Evolutionary conservation across 2,888 invertebrate species (phyloP).

Genomic region (Latrodectus hesperus): DNA sequence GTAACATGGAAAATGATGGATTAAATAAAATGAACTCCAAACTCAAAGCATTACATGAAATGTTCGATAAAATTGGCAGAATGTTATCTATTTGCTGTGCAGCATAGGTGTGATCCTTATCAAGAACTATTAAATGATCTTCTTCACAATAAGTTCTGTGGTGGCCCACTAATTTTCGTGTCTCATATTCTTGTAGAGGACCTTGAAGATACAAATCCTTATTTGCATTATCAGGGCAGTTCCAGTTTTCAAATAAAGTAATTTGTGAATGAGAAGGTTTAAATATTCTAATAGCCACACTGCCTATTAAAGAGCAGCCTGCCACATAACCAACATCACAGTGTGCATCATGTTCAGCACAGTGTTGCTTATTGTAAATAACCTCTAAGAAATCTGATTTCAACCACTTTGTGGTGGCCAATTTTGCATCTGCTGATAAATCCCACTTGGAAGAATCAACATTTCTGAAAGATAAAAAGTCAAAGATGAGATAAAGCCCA

Average conservation of each 20-base stretch:
- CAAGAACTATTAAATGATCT: constrained; percentile 21
- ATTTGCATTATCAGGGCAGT: neutral
- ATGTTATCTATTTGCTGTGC: constrained; percentile 29
- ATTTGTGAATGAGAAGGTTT: neutral
- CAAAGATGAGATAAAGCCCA: neutral
- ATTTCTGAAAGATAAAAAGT: constrained; percentile 10
- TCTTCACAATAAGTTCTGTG: constrained; percentile 21
- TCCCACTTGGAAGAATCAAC: neutral
- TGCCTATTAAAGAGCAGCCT: constrained; percentile 23
- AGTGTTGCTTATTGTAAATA: constrained; percentile 13
- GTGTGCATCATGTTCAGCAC: constrained; percentile 1
- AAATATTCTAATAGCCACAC: constrained; percentile 10
- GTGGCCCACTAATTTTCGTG: constrained; percentile 8
- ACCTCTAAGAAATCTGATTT: constrained; percentile 34
- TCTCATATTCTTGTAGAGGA: constrained; percentile 5
- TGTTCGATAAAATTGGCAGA: constrained; percentile 13
- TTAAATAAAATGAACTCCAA: constrained; percentile 44
- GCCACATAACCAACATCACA: constrained; percentile 22
- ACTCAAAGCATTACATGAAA: constrained; percentile 34
- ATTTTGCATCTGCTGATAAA: constrained; percentile 7
- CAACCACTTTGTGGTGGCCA: constrained; percentile 20
- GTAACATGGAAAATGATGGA: constrained; percentile 31
- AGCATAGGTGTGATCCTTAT: constrained; percentile 17
- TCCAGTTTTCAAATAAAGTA: neutral
- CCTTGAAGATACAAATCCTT: neutral